Evolutionary conservation across 1,140 invertebrate genomes (phyloP), one percentile per base, ranked within the genome.

Genomic region (Drosophila dunni): DNA sequence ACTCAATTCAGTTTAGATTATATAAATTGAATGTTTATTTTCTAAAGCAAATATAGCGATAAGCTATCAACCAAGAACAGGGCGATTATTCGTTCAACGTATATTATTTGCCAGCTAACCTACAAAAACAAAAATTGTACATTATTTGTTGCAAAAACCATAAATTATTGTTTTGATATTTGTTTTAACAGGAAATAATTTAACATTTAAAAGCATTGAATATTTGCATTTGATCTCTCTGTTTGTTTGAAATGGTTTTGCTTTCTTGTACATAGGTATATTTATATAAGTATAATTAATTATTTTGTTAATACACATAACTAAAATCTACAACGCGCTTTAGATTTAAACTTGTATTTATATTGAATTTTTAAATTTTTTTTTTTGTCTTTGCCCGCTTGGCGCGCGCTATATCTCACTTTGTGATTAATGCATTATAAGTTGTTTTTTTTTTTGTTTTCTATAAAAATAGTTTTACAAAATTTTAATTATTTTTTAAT

Each of bases 141-240:
- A 83, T 76, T 83, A 83, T 79, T 83, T 36, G 77, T 85, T 84
- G 81, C 81, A 78, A 85, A 85, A 78, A 85, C 11, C 33, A 11
- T 15, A 51, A 66, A 67, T 85, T 54, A 71, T 73, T 69, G 54
- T 78, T 72, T 64, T 72, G 38, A 72, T 66, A 70, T 63, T 70
- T 46, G 36, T 57, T 63, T 64, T 63, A 86, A 86, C 79, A 86
- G 67, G 79, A 86, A 82, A 86, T 76, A 38, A 86, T 69, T 68
- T 86, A 82, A 86, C 83, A 88, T 82, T 86, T 88, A 82, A 88
- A 86, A 86, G 79, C 82, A 72, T 63, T 76, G 57, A 79, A 76
- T 86, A 86, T 79, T 71, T 78, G 58, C 36, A 60, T 33, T 65
- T 69, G 60, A 81, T 81, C 65, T 61, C 63, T 79, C 58, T 81